A percentile compares a stretch with the other conserved stretches of the same genome.
Evolutionary conservation across 2,888 invertebrate species (phyloP).

Genomic region (Acanthacorydalis orientalis): DNA sequence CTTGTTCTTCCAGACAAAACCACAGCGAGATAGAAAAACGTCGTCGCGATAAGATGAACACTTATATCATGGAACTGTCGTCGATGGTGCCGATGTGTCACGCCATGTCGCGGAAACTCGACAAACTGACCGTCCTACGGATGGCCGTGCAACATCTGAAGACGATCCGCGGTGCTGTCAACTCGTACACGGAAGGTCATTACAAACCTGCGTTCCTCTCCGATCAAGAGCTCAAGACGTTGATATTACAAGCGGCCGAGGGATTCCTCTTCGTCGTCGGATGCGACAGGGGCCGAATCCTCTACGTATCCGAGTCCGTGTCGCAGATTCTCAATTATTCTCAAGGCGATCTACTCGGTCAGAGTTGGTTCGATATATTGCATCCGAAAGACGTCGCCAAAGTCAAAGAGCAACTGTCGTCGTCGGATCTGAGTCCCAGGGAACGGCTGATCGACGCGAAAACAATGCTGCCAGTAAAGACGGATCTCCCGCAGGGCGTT

Average conservation of each 20-base stretch:
- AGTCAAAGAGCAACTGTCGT: slow-evolving; percentile 86
- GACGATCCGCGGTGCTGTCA: slow-evolving; percentile 52
- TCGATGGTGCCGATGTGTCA: slow-evolving; percentile 88
- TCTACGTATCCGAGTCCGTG: slow-evolving; percentile 83
- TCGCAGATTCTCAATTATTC: slow-evolving; percentile 64
- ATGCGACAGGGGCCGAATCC: slow-evolving; percentile 77
- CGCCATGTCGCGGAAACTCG: slow-evolving; percentile 81
- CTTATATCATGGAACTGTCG: slow-evolving; percentile 78
- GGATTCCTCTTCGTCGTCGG: slow-evolving; percentile 85
- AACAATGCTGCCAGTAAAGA: slow-evolving; percentile 83
- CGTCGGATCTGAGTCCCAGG: slow-evolving; percentile 73
- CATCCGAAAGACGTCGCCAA: slow-evolving; percentile 91
- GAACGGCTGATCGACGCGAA: slow-evolving; percentile 85
- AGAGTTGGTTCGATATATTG: slow-evolving; percentile 85
- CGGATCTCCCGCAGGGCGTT: slow-evolving; percentile 61
- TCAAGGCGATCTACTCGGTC: slow-evolving; percentile 76
- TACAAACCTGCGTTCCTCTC: slow-evolving; percentile 69
- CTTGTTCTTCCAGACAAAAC: slow-evolving; percentile 54
- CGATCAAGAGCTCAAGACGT: slow-evolving; percentile 71
- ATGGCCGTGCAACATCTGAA: slow-evolving; percentile 91
- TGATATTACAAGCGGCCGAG: slow-evolving; percentile 75
- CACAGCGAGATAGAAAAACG: slow-evolving; percentile 95
- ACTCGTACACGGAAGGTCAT: slow-evolving; percentile 56
- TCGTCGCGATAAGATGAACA: slow-evolving; percentile 91
- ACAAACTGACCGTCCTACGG: slow-evolving; percentile 76